Conservation (phyloP, 2,113 vertebrate genomes). For the Myanophis thanlyinensis region DNA sequence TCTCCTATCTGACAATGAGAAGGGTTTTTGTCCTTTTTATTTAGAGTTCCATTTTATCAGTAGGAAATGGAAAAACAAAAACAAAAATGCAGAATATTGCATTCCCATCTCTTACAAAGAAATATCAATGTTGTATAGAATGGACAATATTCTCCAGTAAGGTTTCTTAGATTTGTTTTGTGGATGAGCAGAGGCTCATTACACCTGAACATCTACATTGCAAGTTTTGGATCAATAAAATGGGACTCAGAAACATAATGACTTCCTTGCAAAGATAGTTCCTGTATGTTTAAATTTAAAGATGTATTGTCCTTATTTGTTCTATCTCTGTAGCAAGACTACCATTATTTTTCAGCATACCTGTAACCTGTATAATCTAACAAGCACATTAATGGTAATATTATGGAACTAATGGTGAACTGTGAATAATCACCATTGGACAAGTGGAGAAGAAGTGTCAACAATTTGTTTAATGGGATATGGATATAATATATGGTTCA, state of each 20-base stretch:
- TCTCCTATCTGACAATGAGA: conserved; percentile 38
- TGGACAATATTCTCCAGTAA: not conserved
- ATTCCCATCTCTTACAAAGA: not conserved
- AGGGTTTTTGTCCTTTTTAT: not conserved
- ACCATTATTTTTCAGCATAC: not conserved
- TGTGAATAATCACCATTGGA: not conserved
- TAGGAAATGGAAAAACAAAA: not conserved
- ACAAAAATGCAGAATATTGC: not conserved
- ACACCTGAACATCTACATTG: not conserved
- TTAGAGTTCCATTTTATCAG: not conserved
- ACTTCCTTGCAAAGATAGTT: not conserved
- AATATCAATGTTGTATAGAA: not conserved
- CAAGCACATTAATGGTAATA: not conserved
- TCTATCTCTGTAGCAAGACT: not conserved
- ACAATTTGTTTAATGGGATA: not conserved
- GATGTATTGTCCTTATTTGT: not conserved
- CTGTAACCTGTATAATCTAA: not conserved
- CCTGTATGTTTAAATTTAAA: not conserved
- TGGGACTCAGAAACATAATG: not conserved
- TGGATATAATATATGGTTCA: not conserved
- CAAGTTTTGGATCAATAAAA: not conserved
- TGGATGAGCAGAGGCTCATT: not conserved
- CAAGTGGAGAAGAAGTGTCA: not conserved
- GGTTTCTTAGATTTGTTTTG: not conserved
- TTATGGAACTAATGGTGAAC: not conserved